A percentile compares a stretch with the other conserved stretches of the same genome.
Conservation (phyloP, 2,888 invertebrate species). For the Seira ritae region DNA sequence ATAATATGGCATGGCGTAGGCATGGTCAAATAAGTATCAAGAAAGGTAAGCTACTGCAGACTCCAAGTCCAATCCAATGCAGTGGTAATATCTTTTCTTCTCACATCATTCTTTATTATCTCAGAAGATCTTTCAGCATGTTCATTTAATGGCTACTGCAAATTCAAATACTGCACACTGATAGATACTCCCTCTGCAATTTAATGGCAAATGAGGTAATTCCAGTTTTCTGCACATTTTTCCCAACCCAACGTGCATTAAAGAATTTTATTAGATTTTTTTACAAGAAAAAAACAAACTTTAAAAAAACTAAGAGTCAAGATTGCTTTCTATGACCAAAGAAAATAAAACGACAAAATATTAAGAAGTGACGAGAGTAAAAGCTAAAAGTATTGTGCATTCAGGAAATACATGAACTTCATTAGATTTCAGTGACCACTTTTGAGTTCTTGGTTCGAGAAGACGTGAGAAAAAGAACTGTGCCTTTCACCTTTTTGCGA, state of each 20-base stretch:
- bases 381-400: neutral
- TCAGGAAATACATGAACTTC: neutral
- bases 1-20: too few species aligned
- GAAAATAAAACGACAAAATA: neutral
- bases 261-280: slow-evolving; percentile 5
- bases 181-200: too few species aligned
- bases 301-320: neutral
- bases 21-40: too few species aligned
- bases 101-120: slow-evolving; percentile 27
- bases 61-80: neutral
- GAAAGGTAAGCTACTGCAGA: too few species aligned
- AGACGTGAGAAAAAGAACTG: too few species aligned
- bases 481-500: too few species aligned
- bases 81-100: slow-evolving; percentile 27
- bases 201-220: too few species aligned
- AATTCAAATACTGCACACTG: too few species aligned
- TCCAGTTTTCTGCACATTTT: slow-evolving; percentile 44
- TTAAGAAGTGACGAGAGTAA: neutral
- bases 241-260: too few species aligned
- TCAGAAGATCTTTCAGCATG: neutral
- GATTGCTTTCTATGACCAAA: neutral
- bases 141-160: too few species aligned
- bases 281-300: neutral
- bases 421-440: too few species aligned
- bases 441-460: too few species aligned